phyloP scores from a whole-genome alignment of 2,888 invertebrate genomes.

The Melolontha melolontha region DNA sequence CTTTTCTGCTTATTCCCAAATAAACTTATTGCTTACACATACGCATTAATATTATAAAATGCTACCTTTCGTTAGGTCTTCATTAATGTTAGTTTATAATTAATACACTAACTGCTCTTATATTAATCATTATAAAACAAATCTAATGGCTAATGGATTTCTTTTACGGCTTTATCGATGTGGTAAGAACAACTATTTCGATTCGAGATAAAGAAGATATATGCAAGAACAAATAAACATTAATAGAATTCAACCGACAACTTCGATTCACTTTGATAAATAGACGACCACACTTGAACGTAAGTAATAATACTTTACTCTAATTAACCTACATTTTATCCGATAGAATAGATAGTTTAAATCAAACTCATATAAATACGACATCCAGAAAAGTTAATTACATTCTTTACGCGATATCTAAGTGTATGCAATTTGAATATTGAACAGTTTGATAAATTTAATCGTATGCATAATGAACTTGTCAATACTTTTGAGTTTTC shows the following conservation, averaged over 20 bases:
- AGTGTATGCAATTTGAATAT: conserved; percentile 43
- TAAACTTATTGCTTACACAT: too few relatives aligned
- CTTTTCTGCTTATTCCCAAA: too few relatives aligned
- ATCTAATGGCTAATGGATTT: conserved; percentile 27
- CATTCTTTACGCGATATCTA: conserved; percentile 25
- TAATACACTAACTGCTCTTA: conserved; percentile 11
- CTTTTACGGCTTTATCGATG: conserved; percentile 14
- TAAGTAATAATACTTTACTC: conserved; percentile 25
- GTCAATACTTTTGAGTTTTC: conserved; percentile 49
- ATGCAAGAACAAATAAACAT: conserved; percentile 20
- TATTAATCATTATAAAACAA: conserved; percentile 28
- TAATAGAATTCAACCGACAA: conserved; percentile 11
- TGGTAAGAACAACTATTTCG: conserved; percentile 15
- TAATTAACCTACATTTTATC: conserved; percentile 39
- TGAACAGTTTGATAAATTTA: conserved; percentile 48
- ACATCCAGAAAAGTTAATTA: conserved; percentile 23
- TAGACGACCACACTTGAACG: conserved; percentile 37
- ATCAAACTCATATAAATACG: conserved; percentile 6
- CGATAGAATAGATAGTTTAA: conserved; percentile 23
- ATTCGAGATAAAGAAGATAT: conserved; percentile 26
- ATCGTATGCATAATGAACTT: conserved; percentile 51
- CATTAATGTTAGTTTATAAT: background rate
- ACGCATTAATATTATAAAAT: background rate
- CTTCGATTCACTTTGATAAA: conserved; percentile 11
- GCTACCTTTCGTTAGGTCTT: conserved; percentile 22